Percentiles rank a stretch among this genome's conserved stretches.
phyloP scores from a whole-genome alignment of 2,797 vertebrate genomes.

The Melanotaenia pygmaea region DNA sequence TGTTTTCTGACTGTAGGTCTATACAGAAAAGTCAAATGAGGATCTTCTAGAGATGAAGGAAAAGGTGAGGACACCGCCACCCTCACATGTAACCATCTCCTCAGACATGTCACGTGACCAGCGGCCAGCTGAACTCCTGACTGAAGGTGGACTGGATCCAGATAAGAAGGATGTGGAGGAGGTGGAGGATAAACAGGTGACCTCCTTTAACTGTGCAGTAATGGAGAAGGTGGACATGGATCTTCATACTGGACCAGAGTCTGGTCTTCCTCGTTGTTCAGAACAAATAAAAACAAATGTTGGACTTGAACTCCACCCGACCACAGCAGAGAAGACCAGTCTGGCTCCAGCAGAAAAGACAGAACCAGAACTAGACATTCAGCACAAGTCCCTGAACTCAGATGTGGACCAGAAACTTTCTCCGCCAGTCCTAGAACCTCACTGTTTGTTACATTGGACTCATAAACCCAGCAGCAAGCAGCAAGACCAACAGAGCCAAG shows the following conservation, averaged over 20 bases:
- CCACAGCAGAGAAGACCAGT: neutral
- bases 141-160: neutral
- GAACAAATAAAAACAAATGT: neutral
- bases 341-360: neutral
- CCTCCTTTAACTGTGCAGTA: neutral
- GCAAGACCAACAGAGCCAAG: neutral
- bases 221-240: neutral
- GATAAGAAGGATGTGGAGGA: too few species aligned
- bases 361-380: too few species aligned
- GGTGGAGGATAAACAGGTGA: too few species aligned
- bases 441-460: neutral
- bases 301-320: too few species aligned
- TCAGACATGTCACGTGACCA: conserved; percentile 11
- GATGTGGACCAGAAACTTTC: neutral
- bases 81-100: conserved; percentile 3
- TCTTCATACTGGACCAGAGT: neutral
- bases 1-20: conserved; percentile 71
- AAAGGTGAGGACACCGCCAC: conserved; percentile 32
- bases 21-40: conserved; percentile 58
- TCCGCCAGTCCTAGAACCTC: neutral
- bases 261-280: neutral
- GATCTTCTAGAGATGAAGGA: conserved; percentile 36
- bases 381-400: neutral
- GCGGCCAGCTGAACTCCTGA: conserved; percentile 25
- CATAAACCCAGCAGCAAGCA: too few species aligned